Base-by-base conservation (phyloP, 2,113 vertebrate species). In the Abramis brama region DNA sequence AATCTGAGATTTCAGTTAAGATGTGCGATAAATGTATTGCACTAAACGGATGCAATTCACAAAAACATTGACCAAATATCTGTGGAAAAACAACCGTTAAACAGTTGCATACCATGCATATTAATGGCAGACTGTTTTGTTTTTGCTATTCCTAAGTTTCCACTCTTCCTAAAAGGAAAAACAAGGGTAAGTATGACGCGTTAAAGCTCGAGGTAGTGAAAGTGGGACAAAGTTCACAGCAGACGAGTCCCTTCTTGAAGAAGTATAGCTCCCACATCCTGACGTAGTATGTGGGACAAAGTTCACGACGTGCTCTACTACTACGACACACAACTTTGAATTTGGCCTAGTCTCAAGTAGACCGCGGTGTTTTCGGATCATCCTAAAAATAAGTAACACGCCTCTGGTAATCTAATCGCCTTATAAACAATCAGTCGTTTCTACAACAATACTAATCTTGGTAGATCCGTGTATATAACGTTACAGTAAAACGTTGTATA, bases 151-250 rank as follows among this genome's bases (percentile, higher is more conserved):
- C 15, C 62, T 8, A 68, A 45, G 70, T 75, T 71, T 83, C 66
- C 39, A 25, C 13, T 74, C 43, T 59, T 33, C 30, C 45, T 68
- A 10, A 82, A 60, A 55, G 27, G 12, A 45, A 52, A 39, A 73
- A 33, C 33, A 19, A 79, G 0, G 77, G 17, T 21, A 52, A 62
- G 17, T 17, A 23, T 55, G 43, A 75, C 4, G 52, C 25, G 21
- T 21, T 2, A 23, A 45, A 55, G 74, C 33, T 70, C 33, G 64
- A 85, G 50, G 25, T 55, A 0, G 12, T 86, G 83, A 88, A 87
- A 88, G 77, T 95, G 7, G 92, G 89, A 91, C 55, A 94, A 93
- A 93, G 93, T 93, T 92, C 90, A 95, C 47, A 62, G 86, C 87
- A 39, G 47, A 84, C 23, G 39, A 39, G 9, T 43, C 43, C 13